Conservation (phyloP, 1,140 invertebrate genomes). For the Octopus sinensis region DNA sequence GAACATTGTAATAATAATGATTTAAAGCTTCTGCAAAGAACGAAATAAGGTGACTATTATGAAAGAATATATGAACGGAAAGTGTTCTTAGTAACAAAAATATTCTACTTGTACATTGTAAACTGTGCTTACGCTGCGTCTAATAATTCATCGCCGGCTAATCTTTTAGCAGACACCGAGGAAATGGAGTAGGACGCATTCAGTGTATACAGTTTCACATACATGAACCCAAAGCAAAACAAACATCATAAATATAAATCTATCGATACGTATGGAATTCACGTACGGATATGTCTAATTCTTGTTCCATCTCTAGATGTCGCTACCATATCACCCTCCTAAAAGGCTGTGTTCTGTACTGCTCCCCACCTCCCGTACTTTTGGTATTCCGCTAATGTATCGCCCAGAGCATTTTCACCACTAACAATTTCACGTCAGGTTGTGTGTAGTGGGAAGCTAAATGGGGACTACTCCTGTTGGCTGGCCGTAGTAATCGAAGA, state of each 20-base stretch:
- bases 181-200: no score
- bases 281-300: slow-evolving; percentile 6
- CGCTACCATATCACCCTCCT: background rate
- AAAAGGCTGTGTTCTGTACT: background rate
- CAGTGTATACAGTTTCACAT: background rate
- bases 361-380: background rate
- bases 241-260: background rate
- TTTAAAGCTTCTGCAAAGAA: no score
- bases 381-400: slow-evolving; percentile 8
- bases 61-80: no score
- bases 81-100: no score
- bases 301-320: slow-evolving; percentile 2
- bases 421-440: slow-evolving; percentile 8
- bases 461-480: background rate
- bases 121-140: no score
- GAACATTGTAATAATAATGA: no score
- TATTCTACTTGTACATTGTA: no score
- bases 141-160: no score
- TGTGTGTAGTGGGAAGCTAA: slow-evolving; percentile 1
- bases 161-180: no score
- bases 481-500: slow-evolving; percentile 3
- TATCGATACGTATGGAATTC: background rate
- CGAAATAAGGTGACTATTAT: no score
- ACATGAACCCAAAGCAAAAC: background rate
- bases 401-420: background rate